Evolutionary conservation across 2,113 vertebrate genomes (phyloP).

Genomic region (Odobenus rosmarus): DNA sequence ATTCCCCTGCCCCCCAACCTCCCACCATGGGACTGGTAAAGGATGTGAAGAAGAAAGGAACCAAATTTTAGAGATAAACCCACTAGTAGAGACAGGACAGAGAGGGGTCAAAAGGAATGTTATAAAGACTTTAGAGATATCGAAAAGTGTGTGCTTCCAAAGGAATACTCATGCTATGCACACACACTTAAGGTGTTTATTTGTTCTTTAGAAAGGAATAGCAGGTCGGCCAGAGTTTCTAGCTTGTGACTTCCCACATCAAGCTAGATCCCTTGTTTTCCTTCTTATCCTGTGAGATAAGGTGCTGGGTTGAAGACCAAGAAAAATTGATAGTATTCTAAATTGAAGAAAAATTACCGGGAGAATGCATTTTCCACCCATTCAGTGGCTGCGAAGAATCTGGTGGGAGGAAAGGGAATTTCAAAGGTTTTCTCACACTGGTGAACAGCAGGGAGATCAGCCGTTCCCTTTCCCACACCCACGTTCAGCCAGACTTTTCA

Average conservation of each 20-base stretch:
- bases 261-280: neutral
- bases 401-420: neutral
- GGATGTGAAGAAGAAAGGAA: neutral
- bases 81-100: neutral
- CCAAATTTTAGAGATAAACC: neutral
- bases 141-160: neutral
- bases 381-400: neutral
- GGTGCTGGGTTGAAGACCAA: neutral
- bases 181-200: neutral
- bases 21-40: neutral
- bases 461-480: neutral
- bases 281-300: neutral
- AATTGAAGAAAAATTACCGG: neutral
- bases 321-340: neutral
- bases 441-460: accelerated
- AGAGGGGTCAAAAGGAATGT: neutral
- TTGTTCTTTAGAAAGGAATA: neutral
- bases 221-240: accelerated
- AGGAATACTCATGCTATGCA: neutral
- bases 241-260: neutral
- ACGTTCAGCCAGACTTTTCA: neutral
- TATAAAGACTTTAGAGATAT: neutral
- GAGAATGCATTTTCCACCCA: neutral
- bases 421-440: neutral
- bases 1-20: neutral